Base-by-base conservation (phyloP, 2,888 invertebrate species). In the Craniophora ligustri region DNA sequence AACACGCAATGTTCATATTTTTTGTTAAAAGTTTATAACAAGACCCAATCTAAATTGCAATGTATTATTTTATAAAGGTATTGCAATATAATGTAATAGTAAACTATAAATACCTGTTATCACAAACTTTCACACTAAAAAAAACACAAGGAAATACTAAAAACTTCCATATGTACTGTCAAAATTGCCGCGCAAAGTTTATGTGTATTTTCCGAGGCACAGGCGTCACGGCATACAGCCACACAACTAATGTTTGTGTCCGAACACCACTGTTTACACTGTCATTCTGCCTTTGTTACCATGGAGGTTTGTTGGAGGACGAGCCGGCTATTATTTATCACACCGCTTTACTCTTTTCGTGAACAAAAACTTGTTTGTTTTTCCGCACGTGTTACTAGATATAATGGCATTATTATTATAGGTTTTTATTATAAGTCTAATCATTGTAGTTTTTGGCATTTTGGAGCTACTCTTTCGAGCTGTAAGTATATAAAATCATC, bases 191-290 rank as follows among this genome's bases (percentile, higher is more conserved):
- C 78, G 76, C 57, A 56, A 72, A 73, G 58, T 79, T 75, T 75
- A 36, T 23, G 57, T 38, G 48, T 69, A 69, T 72, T 78, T 81
- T 79, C 77, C 53, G 59, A 56, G 67, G 72, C 79, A 70, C 73
- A 68, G 75, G 72, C 79, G 71, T 42, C 71, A 70, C 67, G 72
- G 66, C 76, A 79, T 79, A 71, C 85, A 75, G 78, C 78, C 81
- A 48, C 73, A 76, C 79, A 75, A 80, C 81, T 77, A 81, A 78
- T 81, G 85, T 81, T 84, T 82, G 76, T 67, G 63, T 72, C 68
- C 68, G 67, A 48, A 58, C 50, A 69, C 62, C 46, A 74, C 59
- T 72, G 72, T 72, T 72, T 72, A 72, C 72, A 56, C 55, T 56
- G 58, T 58, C 67, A 58, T 69, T 55, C 51, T 41, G 57, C 56